phyloP scores from a whole-genome alignment of 2,888 invertebrate species.

The Parascotia fuliginaria region DNA sequence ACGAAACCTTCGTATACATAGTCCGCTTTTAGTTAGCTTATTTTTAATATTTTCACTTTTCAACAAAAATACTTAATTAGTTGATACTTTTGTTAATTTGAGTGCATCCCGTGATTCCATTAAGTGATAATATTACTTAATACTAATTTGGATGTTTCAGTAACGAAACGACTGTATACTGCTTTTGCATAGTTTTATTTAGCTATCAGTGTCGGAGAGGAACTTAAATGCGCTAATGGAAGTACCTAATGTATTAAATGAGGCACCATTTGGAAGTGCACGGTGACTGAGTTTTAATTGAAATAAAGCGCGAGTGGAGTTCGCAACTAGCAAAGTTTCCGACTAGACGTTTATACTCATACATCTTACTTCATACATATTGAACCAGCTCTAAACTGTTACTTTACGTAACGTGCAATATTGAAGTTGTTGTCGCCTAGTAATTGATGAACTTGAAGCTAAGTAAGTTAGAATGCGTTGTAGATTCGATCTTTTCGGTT shows the following conservation, averaged over 20 bases:
- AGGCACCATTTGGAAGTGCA: slow-evolving; percentile 40
- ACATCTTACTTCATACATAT: slow-evolving; percentile 40
- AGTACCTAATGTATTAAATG: slow-evolving; percentile 51
- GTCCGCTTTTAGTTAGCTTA: background rate
- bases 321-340: slow-evolving; percentile 38
- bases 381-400: slow-evolving; percentile 30
- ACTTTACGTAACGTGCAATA: slow-evolving; percentile 12
- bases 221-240: slow-evolving; percentile 51
- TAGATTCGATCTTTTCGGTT: no score
- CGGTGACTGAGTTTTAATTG: slow-evolving; percentile 63
- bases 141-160: slow-evolving; percentile 3
- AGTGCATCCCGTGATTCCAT: background rate
- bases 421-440: slow-evolving; percentile 1
- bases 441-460: no score
- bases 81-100: background rate
- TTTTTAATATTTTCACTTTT: background rate
- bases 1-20: no score
- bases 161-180: slow-evolving; percentile 7
- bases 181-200: slow-evolving; percentile 19
- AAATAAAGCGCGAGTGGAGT: slow-evolving; percentile 52
- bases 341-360: slow-evolving; percentile 37
- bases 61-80: background rate
- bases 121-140: background rate
- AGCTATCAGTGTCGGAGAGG: slow-evolving; percentile 25
- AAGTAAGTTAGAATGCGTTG: no score